phyloP scores from a whole-genome alignment of 1,140 invertebrate species.

The Nasonia longicornis region DNA sequence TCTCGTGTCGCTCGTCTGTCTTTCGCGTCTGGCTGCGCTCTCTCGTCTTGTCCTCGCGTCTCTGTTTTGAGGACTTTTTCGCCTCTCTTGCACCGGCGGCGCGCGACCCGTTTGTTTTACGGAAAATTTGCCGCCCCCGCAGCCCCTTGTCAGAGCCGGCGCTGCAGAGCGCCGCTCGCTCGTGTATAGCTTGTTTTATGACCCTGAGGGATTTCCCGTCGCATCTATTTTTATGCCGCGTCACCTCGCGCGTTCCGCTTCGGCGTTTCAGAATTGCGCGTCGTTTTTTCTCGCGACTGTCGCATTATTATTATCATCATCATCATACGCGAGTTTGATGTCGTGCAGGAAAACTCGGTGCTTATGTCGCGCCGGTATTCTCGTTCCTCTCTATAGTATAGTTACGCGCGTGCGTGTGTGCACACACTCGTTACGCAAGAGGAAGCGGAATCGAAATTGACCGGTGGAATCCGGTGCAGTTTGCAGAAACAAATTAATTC shows the following conservation, averaged over 20 bases:
- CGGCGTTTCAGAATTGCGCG: constrained; percentile 20
- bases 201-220: constrained; percentile 26
- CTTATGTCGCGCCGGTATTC: not conserved
- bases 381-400: not conserved
- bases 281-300: not conserved
- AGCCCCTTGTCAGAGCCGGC: not conserved
- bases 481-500: too few species aligned
- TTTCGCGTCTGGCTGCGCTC: not conserved
- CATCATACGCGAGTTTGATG: too few species aligned
- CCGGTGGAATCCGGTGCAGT: too few species aligned
- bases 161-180: not conserved
- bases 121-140: constrained; percentile 24
- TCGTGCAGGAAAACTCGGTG: not conserved
- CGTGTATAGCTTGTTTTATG: constrained; percentile 31
- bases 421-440: not conserved
- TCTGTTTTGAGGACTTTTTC: constrained; percentile 24
- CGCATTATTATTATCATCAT: constrained; percentile 4
- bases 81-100: not conserved
- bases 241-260: constrained; percentile 26
- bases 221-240: constrained; percentile 32
- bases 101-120: constrained; percentile 30
- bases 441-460: not conserved
- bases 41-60: constrained; percentile 20
- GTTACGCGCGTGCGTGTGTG: not conserved
- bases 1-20: constrained; percentile 4